Conservation (phyloP, 2,888 invertebrate species). For the Phorcus lineatus region DNA sequence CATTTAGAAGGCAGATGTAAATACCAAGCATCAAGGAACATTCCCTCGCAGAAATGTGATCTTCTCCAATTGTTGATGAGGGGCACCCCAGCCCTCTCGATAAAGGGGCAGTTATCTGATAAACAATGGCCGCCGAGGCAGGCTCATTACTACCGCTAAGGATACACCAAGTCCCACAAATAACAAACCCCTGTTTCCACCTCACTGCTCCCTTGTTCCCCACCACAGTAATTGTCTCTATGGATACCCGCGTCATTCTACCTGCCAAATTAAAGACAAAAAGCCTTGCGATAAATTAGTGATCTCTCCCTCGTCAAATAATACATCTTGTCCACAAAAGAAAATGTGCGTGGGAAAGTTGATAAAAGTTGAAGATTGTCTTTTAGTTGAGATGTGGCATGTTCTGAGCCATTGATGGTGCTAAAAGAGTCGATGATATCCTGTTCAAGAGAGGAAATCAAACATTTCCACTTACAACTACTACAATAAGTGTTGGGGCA, state of each 20-base stretch:
- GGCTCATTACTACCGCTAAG: conserved; percentile 28
- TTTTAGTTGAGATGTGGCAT: not conserved
- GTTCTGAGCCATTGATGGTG: not conserved
- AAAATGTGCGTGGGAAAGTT: conserved; percentile 21
- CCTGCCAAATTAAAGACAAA: conserved; percentile 19
- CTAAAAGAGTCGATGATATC: not conserved
- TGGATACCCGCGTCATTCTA: not conserved
- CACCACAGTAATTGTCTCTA: conserved; percentile 6
- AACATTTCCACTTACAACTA: conserved; percentile 7
- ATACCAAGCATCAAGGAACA: conserved; percentile 24
- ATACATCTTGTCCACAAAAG: conserved; percentile 6
- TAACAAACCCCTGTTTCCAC: conserved; percentile 13
- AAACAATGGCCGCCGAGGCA: conserved; percentile 29
- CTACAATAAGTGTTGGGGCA: conserved; percentile 10
- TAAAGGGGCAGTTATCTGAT: conserved; percentile 19
- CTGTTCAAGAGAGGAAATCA: not conserved
- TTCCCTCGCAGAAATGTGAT: conserved; percentile 20
- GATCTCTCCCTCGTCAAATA: conserved; percentile 9
- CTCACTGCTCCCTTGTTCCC: not conserved
- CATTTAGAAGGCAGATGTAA: conserved; percentile 27
- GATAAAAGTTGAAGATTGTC: not conserved
- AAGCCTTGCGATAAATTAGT: conserved; percentile 12
- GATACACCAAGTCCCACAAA: conserved; percentile 9
- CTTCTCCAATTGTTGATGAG: conserved; percentile 23
- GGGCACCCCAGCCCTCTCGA: not conserved